A percentile compares a stretch with the other conserved stretches of the same genome.
These are phyloP conservation scores for Halcyon chelicuti DNA, from an alignment of 2,797 vertebrate genomes.

Conservation along the genomic window DNA sequence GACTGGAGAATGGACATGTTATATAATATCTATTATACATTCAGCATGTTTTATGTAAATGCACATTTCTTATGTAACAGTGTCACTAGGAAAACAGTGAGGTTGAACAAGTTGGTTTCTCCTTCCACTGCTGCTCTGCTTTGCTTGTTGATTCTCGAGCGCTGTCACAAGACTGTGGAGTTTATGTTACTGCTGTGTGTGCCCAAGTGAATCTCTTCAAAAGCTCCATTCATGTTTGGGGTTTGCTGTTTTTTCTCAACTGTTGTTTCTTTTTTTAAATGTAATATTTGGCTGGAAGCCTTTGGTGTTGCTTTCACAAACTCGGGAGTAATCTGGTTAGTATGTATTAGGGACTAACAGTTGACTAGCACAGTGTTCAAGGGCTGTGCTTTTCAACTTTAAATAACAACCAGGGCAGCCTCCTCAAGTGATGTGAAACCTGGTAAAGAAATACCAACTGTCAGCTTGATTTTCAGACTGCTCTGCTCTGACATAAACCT, in stretches of 20 bases:
- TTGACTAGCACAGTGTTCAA: background rate
- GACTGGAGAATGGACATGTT: background rate
- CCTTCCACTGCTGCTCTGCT: background rate
- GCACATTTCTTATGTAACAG: conserved; percentile 41
- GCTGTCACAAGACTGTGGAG: background rate
- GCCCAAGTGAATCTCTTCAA: conserved; percentile 2
- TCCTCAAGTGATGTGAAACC: conserved; percentile 42
- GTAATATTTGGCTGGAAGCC: conserved; percentile 18
- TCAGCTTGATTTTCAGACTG: conserved; percentile 55
- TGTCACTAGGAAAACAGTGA: conserved; percentile 9
- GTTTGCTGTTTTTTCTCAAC: background rate
- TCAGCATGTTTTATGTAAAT: conserved; percentile 33
- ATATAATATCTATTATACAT: conserved; percentile 30
- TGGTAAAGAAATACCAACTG: conserved; percentile 62
- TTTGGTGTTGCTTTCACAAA: conserved; percentile 20
- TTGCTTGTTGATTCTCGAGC: background rate
- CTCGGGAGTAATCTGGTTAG: background rate
- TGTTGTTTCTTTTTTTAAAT: background rate
- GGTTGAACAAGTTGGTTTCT: conserved; percentile 5
- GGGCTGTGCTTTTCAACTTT: conserved; percentile 31
- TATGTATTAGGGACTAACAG: background rate
- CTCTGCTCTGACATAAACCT: conserved; percentile 49
- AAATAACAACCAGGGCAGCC: conserved; percentile 15
- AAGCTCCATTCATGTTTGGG: background rate
- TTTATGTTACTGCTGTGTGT: background rate